Evolutionary conservation across 2,888 invertebrate genomes (phyloP).

Genomic region (Stramonita haemastoma): DNA sequence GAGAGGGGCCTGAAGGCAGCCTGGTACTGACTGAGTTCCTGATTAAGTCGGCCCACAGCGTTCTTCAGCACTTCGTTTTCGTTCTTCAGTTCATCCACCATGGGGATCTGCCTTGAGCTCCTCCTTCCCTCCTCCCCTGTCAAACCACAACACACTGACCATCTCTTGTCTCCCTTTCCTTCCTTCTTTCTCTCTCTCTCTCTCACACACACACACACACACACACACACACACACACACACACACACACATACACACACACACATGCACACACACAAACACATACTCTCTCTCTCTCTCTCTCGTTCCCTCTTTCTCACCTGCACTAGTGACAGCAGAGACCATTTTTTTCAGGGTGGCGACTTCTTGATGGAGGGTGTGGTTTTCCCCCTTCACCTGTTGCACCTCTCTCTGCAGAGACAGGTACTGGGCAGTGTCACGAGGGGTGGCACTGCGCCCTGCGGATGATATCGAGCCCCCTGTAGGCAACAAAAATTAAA

Average conservation of each 20-base stretch:
- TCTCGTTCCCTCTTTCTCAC: no score
- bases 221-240: no score
- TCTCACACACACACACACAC: no score
- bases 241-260: no score
- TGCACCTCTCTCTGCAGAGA: slow-evolving; percentile 46
- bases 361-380: slow-evolving; percentile 60
- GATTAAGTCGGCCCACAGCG: slow-evolving; percentile 67
- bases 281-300: no score
- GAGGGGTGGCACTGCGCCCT: neutral
- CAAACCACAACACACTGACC: neutral
- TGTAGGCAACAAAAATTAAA: no score
- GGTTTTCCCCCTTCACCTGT: slow-evolving; percentile 58
- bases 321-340: slow-evolving; percentile 62
- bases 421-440: neutral
- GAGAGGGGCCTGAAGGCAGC: slow-evolving; percentile 68
- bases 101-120: slow-evolving; percentile 52
- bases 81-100: slow-evolving; percentile 68
- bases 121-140: neutral
- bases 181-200: neutral
- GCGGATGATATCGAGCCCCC: neutral
- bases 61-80: slow-evolving; percentile 72
- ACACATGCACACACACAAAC: no score
- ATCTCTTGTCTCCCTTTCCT: neutral
- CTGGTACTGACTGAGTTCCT: slow-evolving; percentile 75
- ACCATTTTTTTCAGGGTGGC: slow-evolving; percentile 60